Percentiles rank a stretch among this genome's conserved stretches.
Conservation (phyloP, 2,888 invertebrate genomes). For the Drepana falcataria region DNA sequence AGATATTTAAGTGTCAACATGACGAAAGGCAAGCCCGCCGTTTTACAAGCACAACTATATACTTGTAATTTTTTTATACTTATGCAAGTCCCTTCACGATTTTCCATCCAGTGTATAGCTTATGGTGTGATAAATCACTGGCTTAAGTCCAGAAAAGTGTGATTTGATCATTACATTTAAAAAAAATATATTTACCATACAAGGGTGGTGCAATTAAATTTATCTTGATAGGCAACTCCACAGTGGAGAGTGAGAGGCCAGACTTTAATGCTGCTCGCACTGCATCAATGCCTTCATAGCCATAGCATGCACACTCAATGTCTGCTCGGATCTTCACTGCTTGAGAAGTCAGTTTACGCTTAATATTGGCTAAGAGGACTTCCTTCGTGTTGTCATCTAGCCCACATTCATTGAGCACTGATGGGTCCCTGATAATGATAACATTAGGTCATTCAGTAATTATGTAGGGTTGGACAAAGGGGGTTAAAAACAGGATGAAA, state of each 20-base stretch:
- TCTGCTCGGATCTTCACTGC: constrained; percentile 69
- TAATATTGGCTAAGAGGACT: constrained; percentile 95
- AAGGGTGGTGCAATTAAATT: constrained; percentile 99
- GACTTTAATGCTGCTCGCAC: constrained; percentile 94
- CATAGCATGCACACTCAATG: constrained; percentile 69
- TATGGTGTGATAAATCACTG: too few relatives aligned
- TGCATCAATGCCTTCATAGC: constrained; percentile 99
- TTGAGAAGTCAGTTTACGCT: constrained; percentile 96
- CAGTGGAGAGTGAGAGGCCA: constrained; percentile 93
- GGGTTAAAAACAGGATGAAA: too few relatives aligned
- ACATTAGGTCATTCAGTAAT: too few relatives aligned
- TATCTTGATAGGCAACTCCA: constrained; percentile 97
- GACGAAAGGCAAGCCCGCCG: too few relatives aligned
- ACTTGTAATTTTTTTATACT: too few relatives aligned
- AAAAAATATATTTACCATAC: constrained; percentile 90
- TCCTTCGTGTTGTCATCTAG: constrained; percentile 95
- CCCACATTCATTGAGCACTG: constrained; percentile 96
- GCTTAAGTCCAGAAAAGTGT: too few relatives aligned
- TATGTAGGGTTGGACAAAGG: too few relatives aligned
- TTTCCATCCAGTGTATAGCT: too few relatives aligned
- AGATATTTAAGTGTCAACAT: too few relatives aligned
- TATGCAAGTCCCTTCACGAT: too few relatives aligned
- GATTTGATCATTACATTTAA: too few relatives aligned
- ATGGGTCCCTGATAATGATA: constrained; percentile 87
- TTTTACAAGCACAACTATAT: too few relatives aligned